These are phyloP conservation scores for Neodiprion virginianus DNA, from an alignment of 1,140 invertebrate species.

Conservation along the genomic window DNA sequence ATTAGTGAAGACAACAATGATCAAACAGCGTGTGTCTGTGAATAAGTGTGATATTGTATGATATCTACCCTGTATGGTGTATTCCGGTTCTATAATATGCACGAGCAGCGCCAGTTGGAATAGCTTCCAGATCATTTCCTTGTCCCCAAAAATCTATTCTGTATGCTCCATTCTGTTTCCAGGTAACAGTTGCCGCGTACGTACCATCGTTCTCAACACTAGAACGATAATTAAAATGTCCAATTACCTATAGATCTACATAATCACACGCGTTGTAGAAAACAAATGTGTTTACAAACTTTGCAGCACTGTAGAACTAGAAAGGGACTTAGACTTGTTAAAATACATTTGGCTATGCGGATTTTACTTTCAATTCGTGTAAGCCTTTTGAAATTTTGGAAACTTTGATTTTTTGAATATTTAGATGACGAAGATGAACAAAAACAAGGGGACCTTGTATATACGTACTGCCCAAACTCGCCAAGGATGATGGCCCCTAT, in stretches of 20 bases:
- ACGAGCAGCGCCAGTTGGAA: slow-evolving; percentile 70
- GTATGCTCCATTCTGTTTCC: slow-evolving; percentile 71
- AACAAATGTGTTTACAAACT: neutral
- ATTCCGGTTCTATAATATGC: slow-evolving; percentile 75
- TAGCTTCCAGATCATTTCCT: slow-evolving; percentile 70
- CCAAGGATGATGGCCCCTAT: slow-evolving; percentile 72
- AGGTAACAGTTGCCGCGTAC: slow-evolving; percentile 74
- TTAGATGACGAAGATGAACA: no score
- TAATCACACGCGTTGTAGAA: slow-evolving; percentile 1
- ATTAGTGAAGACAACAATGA: slow-evolving; percentile 6
- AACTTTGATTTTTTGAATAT: no score
- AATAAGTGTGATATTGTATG: neutral
- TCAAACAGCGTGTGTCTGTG: neutral
- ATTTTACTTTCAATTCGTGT: no score
- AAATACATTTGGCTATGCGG: no score
- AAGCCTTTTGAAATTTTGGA: no score
- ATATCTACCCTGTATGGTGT: slow-evolving; percentile 68
- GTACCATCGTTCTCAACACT: slow-evolving; percentile 76
- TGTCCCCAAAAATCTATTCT: slow-evolving; percentile 79
- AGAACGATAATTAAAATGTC: slow-evolving; percentile 30
- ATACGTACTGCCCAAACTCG: slow-evolving; percentile 68
- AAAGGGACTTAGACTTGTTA: no score
- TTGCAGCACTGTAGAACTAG: no score
- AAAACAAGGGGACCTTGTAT: no score
- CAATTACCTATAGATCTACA: slow-evolving; percentile 3